Percentiles rank a stretch among this genome's conserved stretches.
phyloP scores from a whole-genome alignment of 2,888 invertebrate genomes.

The Serripes groenlandicus region DNA sequence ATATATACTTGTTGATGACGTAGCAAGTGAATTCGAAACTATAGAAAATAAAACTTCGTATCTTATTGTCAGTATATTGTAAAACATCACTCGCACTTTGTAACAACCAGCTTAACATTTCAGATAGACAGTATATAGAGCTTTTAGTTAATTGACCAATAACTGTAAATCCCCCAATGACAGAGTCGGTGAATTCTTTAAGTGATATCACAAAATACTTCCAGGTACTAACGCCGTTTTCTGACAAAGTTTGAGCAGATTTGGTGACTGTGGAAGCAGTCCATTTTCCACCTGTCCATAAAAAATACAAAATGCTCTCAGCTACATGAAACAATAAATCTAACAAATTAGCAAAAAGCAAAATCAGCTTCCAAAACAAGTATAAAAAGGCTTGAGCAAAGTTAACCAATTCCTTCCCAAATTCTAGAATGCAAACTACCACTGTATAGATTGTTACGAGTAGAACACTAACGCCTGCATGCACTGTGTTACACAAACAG shows the following conservation, averaged over 20 bases:
- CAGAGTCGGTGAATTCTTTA: slow-evolving; percentile 52
- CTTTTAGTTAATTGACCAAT: slow-evolving; percentile 52
- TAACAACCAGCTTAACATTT: slow-evolving; percentile 38
- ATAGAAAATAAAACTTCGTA: slow-evolving; percentile 30
- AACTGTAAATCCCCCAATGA: slow-evolving; percentile 57
- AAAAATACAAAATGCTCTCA: slow-evolving; percentile 63
- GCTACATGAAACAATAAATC: slow-evolving; percentile 60
- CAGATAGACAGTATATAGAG: slow-evolving; percentile 27
- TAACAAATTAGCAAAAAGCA: slow-evolving; percentile 61
- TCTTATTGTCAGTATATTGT: slow-evolving; percentile 47
- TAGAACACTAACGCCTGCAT: slow-evolving; percentile 40
- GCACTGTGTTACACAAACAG: slow-evolving; percentile 34
- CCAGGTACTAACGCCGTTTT: slow-evolving; percentile 63
- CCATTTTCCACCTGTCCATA: slow-evolving; percentile 68
- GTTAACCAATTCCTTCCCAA: slow-evolving; percentile 62
- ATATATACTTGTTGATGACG: slow-evolving; percentile 63
- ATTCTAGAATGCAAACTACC: slow-evolving; percentile 60
- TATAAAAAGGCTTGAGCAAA: slow-evolving; percentile 61
- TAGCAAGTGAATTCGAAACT: slow-evolving; percentile 46
- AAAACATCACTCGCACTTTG: slow-evolving; percentile 43
- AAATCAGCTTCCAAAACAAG: slow-evolving; percentile 68
- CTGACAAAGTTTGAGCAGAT: slow-evolving; percentile 54
- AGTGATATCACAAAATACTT: slow-evolving; percentile 59
- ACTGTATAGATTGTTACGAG: slow-evolving; percentile 38
- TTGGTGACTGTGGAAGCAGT: slow-evolving; percentile 60